These are phyloP conservation scores for Paraplagusia blochii DNA, from an alignment of 2,113 vertebrate species.

Conservation along the genomic window DNA sequence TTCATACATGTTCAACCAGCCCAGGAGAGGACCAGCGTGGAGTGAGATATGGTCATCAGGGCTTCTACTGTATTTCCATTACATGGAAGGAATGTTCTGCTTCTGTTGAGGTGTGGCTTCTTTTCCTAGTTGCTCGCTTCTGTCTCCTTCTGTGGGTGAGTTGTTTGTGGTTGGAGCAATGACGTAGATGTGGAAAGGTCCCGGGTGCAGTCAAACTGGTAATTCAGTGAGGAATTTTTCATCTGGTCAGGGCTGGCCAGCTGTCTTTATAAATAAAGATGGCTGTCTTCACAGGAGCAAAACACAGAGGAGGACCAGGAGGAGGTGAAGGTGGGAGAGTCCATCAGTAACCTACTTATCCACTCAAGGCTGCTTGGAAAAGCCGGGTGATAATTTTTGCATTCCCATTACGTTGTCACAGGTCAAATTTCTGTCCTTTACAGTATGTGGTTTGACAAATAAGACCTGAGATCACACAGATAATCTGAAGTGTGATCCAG, in stretches of 20 bases:
- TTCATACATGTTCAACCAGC: background rate
- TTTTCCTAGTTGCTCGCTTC: constrained; percentile 23
- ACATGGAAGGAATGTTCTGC: constrained; percentile 28
- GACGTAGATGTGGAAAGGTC: constrained; percentile 67
- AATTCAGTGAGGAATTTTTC: constrained; percentile 69
- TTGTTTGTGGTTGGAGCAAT: constrained; percentile 52
- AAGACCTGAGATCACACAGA: constrained; percentile 34
- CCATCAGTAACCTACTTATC: constrained; percentile 7
- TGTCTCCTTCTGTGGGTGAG: constrained; percentile 50
- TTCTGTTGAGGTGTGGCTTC: constrained; percentile 25
- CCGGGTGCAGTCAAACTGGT: constrained; percentile 60
- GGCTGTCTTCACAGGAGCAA: constrained; percentile 32
- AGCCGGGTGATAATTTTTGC: constrained; percentile 36
- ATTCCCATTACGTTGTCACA: constrained; percentile 20
- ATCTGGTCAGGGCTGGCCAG: constrained; percentile 56
- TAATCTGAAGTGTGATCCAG: constrained; percentile 38
- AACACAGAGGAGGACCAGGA: constrained; percentile 10
- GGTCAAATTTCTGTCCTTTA: constrained; percentile 49
- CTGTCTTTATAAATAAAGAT: constrained; percentile 59
- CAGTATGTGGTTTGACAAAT: constrained; percentile 36
- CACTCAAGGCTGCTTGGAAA: constrained; percentile 16
- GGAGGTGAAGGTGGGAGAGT: constrained; percentile 13
- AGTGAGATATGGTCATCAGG: constrained; percentile 7
- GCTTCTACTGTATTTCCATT: constrained; percentile 26
- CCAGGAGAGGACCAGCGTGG: background rate